Evolutionary conservation across 2,797 vertebrate species (phyloP).

Genomic region (Etheostoma perlongum): DNA sequence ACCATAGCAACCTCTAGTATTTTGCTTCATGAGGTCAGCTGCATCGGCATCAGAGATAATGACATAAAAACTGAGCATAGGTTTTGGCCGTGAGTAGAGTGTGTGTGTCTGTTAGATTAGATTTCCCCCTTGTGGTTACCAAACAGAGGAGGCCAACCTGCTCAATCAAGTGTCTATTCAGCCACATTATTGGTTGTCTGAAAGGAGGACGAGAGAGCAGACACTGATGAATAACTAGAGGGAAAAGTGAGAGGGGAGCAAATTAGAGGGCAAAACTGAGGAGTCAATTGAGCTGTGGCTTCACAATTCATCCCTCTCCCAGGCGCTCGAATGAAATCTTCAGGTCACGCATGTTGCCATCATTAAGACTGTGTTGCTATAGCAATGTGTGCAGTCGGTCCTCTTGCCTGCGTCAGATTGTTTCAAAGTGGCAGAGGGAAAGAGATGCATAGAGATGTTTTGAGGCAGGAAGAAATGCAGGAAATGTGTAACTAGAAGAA

Average conservation of each 20-base stretch:
- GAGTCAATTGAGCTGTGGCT: constrained; percentile 80
- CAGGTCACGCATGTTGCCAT: constrained; percentile 81
- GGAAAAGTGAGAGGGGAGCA: constrained; percentile 68
- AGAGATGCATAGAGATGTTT: constrained; percentile 40
- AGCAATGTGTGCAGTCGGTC: constrained; percentile 70
- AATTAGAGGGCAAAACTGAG: constrained; percentile 79
- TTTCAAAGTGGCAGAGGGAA: constrained; percentile 70
- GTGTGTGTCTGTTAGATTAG: constrained; percentile 44
- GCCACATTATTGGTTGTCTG: constrained; percentile 65
- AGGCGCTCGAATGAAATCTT: constrained; percentile 75
- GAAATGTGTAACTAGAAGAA: constrained; percentile 15
- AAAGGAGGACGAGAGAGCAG: constrained; percentile 61
- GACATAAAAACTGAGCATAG: constrained; percentile 28
- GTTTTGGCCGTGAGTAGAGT: background rate
- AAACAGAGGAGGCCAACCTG: constrained; percentile 64
- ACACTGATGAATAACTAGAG: constrained; percentile 68
- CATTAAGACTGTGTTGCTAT: constrained; percentile 83
- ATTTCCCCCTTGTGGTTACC: constrained; percentile 44
- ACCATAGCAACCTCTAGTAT: constrained; percentile 61
- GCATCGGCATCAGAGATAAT: constrained; percentile 27
- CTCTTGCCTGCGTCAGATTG: constrained; percentile 69
- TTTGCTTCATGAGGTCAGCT: constrained; percentile 48
- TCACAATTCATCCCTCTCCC: constrained; percentile 75
- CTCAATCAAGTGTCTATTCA: constrained; percentile 71
- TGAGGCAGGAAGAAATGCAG: constrained; percentile 32